Percentiles rank a stretch among this genome's conserved stretches.
Evolutionary conservation across 2,888 invertebrate genomes (phyloP).

Genomic region (Dryomyza anilis): DNA sequence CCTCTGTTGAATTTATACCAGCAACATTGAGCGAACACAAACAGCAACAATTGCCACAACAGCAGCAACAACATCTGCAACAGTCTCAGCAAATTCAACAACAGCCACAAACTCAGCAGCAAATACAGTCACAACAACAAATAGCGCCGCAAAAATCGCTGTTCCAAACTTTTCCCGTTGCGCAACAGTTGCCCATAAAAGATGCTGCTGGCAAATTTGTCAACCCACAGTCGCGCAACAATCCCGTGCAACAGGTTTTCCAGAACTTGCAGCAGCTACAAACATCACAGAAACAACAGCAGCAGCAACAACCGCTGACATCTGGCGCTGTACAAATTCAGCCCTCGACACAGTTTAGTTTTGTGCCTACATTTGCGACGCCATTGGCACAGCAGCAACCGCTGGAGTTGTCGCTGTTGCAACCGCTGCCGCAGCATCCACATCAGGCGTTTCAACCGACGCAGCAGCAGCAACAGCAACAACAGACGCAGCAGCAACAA

Average conservation of each 20-base stretch:
- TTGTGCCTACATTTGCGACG: conserved; percentile 44
- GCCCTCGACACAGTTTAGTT: conserved; percentile 54
- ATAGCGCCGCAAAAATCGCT: not conserved
- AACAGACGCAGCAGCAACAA: conserved; percentile 42
- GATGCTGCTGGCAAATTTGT: conserved; percentile 64
- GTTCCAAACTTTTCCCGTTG: conserved; percentile 54
- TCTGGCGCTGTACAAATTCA: conserved; percentile 50
- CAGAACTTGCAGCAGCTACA: conserved; percentile 50
- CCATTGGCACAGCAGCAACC: conserved; percentile 37
- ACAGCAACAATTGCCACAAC: conserved; percentile 36
- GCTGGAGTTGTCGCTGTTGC: conserved; percentile 40
- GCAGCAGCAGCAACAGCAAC: conserved; percentile 44
- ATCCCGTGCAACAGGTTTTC: conserved; percentile 53
- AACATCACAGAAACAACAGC: conserved; percentile 38
- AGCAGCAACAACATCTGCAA: conserved; percentile 34
- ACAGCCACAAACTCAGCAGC: too few relatives aligned
- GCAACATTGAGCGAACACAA: conserved; percentile 10
- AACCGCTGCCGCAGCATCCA: conserved; percentile 43
- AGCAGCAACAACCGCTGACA: conserved; percentile 29
- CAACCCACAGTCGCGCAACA: conserved; percentile 37
- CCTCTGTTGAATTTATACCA: conserved; percentile 56
- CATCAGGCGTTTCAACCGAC: conserved; percentile 41
- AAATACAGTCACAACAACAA: not conserved
- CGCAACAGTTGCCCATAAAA: conserved; percentile 66
- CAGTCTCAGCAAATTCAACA: too few relatives aligned